Evolutionary conservation across 92 coral and sea anemone species (phyloP).

Genomic region (Porites lobata): DNA sequence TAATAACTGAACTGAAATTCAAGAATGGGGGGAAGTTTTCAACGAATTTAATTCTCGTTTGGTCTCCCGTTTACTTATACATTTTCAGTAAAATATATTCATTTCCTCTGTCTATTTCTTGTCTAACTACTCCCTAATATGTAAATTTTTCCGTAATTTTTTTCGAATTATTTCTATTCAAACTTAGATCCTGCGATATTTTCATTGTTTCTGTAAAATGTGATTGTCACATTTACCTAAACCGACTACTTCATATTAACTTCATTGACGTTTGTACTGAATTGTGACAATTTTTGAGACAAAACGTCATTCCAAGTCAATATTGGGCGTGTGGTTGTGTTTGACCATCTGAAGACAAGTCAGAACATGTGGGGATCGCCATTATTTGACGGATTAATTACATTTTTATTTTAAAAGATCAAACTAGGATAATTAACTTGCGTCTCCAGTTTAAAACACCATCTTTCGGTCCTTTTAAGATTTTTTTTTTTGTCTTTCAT

Average conservation of each 20-base stretch:
- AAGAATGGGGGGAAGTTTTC: not conserved
- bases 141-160: not conserved
- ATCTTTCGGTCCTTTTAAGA: not conserved
- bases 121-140: not conserved
- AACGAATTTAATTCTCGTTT: not conserved
- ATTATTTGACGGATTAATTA: not conserved
- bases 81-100: constrained; percentile 7
- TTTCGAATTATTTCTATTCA: not conserved
- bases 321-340: not conserved
- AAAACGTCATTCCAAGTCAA: constrained; percentile 23
- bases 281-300: constrained; percentile 37
- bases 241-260: constrained; percentile 4
- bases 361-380: constrained; percentile 8
- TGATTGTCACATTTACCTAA: not conserved
- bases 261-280: constrained; percentile 15
- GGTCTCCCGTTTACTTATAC: constrained; percentile 10
- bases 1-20: not conserved
- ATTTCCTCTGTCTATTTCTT: constrained; percentile 18
- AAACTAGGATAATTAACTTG: not conserved
- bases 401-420: not conserved
- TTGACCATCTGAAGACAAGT: constrained; percentile 35
- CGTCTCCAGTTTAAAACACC: not conserved
- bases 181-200: constrained; percentile 6
- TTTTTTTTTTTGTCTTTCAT: not conserved
- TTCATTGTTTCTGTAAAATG: not conserved